These are phyloP conservation scores for Aselliscus stoliczkanus DNA, from an alignment of 2,797 vertebrate species.

Conservation along the genomic window DNA sequence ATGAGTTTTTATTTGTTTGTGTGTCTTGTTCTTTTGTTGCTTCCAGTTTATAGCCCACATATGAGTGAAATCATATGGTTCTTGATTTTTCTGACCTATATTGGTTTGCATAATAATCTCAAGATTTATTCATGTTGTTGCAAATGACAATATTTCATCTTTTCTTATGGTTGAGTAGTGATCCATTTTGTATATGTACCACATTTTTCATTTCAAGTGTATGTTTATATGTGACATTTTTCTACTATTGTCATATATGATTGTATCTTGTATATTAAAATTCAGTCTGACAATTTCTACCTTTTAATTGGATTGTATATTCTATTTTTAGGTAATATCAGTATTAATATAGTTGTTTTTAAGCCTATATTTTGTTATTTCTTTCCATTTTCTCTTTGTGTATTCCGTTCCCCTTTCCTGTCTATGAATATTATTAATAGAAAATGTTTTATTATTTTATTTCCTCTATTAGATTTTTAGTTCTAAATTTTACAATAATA, in stretches of 20 bases:
- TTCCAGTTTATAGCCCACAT: too few species aligned
- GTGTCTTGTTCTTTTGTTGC: too few species aligned
- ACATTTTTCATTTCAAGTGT: neutral
- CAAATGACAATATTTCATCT: too few species aligned
- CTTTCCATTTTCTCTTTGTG: neutral
- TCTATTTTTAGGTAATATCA: neutral
- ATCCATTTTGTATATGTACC: too few species aligned
- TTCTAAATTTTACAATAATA: neutral
- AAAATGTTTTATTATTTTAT: neutral
- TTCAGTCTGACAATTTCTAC: neutral
- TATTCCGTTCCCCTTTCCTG: neutral
- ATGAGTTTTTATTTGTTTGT: too few species aligned
- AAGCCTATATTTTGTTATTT: neutral
- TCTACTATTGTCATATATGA: neutral
- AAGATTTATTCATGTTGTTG: too few species aligned
- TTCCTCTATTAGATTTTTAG: neutral
- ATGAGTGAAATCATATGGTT: too few species aligned
- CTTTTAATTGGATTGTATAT: neutral
- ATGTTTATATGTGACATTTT: neutral
- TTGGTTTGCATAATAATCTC: too few species aligned
- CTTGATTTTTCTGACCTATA: too few species aligned
- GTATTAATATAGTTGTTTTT: neutral
- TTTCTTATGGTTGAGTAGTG: too few species aligned
- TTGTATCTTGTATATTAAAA: neutral
- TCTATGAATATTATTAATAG: neutral